Evolutionary conservation across 2,797 vertebrate genomes (phyloP).

Genomic region (Lepus townsendii): DNA sequence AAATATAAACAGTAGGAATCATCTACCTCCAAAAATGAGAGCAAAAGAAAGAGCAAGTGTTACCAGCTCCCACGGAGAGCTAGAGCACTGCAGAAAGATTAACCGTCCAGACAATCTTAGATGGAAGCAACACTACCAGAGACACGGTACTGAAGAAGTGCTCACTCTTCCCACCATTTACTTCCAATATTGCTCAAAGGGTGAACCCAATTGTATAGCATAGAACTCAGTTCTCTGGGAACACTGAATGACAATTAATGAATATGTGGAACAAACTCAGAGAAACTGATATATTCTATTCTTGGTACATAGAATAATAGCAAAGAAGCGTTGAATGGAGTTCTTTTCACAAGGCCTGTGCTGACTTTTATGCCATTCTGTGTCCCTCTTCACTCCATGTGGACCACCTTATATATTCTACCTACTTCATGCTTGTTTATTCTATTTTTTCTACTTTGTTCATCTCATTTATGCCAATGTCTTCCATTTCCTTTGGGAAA

Average conservation of each 20-base stretch:
- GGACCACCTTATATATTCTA: neutral
- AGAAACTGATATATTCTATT: neutral
- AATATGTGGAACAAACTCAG: neutral
- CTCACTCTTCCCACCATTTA: neutral
- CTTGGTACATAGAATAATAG: neutral
- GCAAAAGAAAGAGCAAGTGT: neutral
- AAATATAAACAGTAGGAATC: neutral
- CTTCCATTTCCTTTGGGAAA: neutral
- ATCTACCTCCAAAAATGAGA: neutral
- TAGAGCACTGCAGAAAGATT: neutral
- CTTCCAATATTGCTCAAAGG: neutral
- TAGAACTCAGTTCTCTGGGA: neutral
- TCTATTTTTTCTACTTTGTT: neutral
- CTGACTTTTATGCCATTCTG: neutral
- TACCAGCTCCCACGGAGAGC: neutral
- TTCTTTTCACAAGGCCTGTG: neutral
- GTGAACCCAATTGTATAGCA: neutral
- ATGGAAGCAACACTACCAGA: neutral
- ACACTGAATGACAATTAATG: neutral
- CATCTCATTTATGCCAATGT: neutral
- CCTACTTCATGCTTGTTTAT: neutral
- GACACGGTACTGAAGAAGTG: neutral
- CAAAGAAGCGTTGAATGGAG: neutral
- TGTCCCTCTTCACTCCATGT: neutral
- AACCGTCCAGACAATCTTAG: neutral